Percentiles rank a stretch among this genome's conserved stretches.
These are phyloP conservation scores for Smithornis capensis DNA, from an alignment of 2,113 vertebrate genomes.

Conservation along the genomic window DNA sequence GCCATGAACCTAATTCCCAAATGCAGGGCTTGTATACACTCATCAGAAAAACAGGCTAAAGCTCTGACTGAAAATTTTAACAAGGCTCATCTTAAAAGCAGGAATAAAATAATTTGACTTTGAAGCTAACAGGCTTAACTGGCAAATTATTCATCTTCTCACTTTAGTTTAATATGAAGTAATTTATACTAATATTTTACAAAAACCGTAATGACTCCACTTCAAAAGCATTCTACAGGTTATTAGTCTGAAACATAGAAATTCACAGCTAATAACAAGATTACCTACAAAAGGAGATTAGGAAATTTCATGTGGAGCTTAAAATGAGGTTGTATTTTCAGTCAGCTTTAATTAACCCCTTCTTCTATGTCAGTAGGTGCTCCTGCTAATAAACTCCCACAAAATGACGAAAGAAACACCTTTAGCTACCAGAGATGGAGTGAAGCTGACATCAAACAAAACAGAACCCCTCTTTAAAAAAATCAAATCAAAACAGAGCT, in stretches of 20 bases:
- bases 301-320: background rate
- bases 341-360: background rate
- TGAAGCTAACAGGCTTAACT: background rate
- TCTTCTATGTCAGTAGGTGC: background rate
- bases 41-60: background rate
- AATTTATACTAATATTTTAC: background rate
- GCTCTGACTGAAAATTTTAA: background rate
- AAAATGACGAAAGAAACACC: background rate
- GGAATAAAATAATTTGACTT: background rate
- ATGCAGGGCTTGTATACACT: fast-evolving
- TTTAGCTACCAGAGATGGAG: background rate
- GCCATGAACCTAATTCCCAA: background rate
- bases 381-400: background rate
- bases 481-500: background rate
- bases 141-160: background rate
- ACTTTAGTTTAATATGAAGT: background rate
- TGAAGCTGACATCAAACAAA: background rate
- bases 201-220: background rate
- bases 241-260: background rate
- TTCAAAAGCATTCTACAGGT: background rate
- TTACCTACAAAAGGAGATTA: background rate
- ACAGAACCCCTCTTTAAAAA: background rate
- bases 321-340: background rate
- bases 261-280: background rate
- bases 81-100: background rate